Evolutionary conservation across 2,797 vertebrate genomes (phyloP).

Genomic region (Cetoscarus ocellatus): DNA sequence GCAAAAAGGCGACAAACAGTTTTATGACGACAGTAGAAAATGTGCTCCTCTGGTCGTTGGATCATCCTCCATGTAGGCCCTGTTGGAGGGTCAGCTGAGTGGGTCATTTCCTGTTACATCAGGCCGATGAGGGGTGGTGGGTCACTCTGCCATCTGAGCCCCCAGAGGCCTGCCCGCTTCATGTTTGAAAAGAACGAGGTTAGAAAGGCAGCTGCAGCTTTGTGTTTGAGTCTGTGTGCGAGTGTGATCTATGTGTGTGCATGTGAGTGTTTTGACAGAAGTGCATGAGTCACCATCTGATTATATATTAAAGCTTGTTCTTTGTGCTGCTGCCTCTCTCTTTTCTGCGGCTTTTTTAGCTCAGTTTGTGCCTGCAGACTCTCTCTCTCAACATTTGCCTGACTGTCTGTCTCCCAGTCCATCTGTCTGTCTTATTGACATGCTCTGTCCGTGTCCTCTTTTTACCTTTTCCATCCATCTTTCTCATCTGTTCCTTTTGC

Average conservation of each 20-base stretch:
- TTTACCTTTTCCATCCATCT: slow-evolving; percentile 5
- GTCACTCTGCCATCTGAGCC: slow-evolving; percentile 35
- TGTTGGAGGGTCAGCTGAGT: slow-evolving; percentile 26
- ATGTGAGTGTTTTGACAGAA: slow-evolving; percentile 41
- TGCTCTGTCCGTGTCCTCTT: background rate
- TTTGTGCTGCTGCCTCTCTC: slow-evolving; percentile 34
- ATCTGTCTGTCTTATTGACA: background rate
- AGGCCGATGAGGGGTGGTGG: slow-evolving; percentile 15
- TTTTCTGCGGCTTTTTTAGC: slow-evolving; percentile 24
- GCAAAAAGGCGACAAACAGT: background rate
- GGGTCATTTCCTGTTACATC: slow-evolving; percentile 50
- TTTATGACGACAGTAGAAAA: background rate
- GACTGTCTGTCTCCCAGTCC: too few relatives aligned
- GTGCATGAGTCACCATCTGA: slow-evolving; percentile 68
- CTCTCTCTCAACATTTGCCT: background rate
- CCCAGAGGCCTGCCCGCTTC: slow-evolving; percentile 23
- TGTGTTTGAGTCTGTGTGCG: slow-evolving; percentile 8
- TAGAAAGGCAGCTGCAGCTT: slow-evolving; percentile 5
- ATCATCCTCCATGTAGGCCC: slow-evolving; percentile 6
- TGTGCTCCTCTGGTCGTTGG: background rate
- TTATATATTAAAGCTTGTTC: slow-evolving; percentile 60
- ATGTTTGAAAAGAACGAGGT: slow-evolving; percentile 24
- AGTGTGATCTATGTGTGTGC: slow-evolving; percentile 10
- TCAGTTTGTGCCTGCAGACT: slow-evolving; percentile 4
- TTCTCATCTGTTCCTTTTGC: background rate